Evolutionary conservation across 2,113 vertebrate species (phyloP), one percentile per base, ranked within the genome.

Genomic region (Phaetusa simplex): DNA sequence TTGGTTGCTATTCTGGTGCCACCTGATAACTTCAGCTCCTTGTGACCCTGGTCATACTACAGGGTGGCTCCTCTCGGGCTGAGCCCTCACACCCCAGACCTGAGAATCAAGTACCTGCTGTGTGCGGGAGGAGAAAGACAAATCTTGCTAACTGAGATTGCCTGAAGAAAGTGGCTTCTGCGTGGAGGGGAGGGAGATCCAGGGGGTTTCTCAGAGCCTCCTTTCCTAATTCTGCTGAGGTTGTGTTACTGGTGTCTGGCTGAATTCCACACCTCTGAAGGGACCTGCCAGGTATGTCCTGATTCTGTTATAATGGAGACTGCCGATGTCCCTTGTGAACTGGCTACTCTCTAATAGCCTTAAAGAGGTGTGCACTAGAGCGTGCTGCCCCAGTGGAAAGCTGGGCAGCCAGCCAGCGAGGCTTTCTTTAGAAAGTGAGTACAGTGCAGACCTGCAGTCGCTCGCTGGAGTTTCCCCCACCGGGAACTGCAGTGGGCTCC

Each of bases 111-210:
- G 64, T 64, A 12, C 30, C 18, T 21, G n/a, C 58, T 32, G 15
- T 3, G 30, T 40, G 80, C 2, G 0, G 55, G 45, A 36, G 71
- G 43, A 64, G 71, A 38, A 55, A 16, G 74, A 29, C 55, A n/a
- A 24, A 38, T 15, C 30, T 13, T 82, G 71, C 67, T 10, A 7
- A 18, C 30, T 20, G 61, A 45, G 32, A 7, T 50, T 38, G 9
- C 56, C 30, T 78, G 21, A 26, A 34, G 49, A 6, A 50, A 17
- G 22, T 9, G 18, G 69, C 7, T 32, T 64, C 67, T 79, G 38
- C 0, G 0, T 1, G 6, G 43, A 23, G 49, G 12, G 22, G 14
- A 56, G 53, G 50, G 81, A 64, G 42, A 45, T 34, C 24, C 17
- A 3, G 56, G 11, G 47, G 19, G 4, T 8, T 65, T 67, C 56